phyloP scores from a whole-genome alignment of 2,113 vertebrate species.

The Pyrgilauda ruficollis region DNA sequence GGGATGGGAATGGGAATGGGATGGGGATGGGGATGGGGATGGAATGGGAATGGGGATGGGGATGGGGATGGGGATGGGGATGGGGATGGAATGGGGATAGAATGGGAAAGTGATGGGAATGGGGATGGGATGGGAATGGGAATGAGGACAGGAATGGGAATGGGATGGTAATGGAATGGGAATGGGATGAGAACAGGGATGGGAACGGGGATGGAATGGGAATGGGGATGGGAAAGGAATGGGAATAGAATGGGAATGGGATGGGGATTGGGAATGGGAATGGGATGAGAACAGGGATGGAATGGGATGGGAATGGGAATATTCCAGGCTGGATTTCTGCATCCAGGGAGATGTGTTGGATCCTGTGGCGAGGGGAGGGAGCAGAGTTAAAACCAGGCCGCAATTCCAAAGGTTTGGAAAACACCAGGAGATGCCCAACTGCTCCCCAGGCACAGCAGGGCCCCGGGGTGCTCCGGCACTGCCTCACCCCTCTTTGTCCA shows the following conservation, averaged over 20 bases:
- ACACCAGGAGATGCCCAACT: neutral
- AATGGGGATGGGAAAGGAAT: neutral
- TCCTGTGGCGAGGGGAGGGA: neutral
- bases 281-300: too few species aligned
- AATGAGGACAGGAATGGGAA: too few species aligned
- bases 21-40: too few species aligned
- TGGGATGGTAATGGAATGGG: neutral
- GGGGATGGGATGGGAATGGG: too few species aligned
- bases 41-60: too few species aligned
- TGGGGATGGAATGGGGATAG: too few species aligned
- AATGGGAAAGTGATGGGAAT: too few species aligned
- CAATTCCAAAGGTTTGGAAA: neutral
- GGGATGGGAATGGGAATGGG: too few species aligned
- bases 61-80: too few species aligned
- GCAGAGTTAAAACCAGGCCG: neutral
- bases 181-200: neutral
- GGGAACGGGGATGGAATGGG: too few species aligned
- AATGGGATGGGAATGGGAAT: too few species aligned
- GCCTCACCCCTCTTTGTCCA: neutral
- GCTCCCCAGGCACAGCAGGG: neutral
- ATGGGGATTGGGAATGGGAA: too few species aligned
- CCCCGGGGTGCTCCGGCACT: neutral
- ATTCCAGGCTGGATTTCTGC: neutral
- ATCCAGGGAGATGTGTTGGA: neutral
- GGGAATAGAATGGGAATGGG: neutral